Evolutionary conservation across 2,888 invertebrate genomes (phyloP).

Genomic region (Cremastinae sp.): DNA sequence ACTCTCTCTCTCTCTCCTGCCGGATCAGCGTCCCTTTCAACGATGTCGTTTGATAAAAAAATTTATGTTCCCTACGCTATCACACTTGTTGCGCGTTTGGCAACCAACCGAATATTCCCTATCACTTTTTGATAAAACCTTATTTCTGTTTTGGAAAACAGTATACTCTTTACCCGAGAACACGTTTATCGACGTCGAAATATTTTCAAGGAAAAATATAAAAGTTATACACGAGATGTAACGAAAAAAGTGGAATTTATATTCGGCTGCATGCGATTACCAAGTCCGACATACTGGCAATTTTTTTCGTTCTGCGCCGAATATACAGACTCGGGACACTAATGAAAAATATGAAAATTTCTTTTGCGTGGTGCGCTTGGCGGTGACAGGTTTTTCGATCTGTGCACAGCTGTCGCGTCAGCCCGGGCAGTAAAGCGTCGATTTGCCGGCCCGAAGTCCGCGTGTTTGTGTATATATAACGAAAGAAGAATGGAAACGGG

Average conservation of each 20-base stretch:
- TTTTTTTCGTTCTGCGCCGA: not conserved
- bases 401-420: conserved; percentile 59
- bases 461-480: not conserved
- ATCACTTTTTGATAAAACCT: too few relatives aligned
- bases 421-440: conserved; percentile 41
- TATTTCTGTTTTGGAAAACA: too few relatives aligned
- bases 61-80: conserved; percentile 34
- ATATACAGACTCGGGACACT: conserved; percentile 4
- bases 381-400: conserved; percentile 50
- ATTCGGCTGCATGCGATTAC: conserved; percentile 6
- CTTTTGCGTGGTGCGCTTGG: not conserved
- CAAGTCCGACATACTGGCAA: conserved; percentile 5
- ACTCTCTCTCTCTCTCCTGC: not conserved
- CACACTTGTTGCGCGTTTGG: conserved; percentile 76
- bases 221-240: too few relatives aligned
- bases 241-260: too few relatives aligned
- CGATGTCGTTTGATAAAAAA: conserved; percentile 57
- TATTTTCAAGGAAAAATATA: too few relatives aligned
- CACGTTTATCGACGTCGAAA: too few relatives aligned
- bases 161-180: too few relatives aligned
- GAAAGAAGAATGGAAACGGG: conserved; percentile 50
- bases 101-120: too few relatives aligned
- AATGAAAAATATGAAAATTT: conserved; percentile 29
- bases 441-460: conserved; percentile 22
- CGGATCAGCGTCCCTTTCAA: conserved; percentile 30